Conservation (phyloP, 2,888 invertebrate genomes). For the Ochropleura plecta region DNA sequence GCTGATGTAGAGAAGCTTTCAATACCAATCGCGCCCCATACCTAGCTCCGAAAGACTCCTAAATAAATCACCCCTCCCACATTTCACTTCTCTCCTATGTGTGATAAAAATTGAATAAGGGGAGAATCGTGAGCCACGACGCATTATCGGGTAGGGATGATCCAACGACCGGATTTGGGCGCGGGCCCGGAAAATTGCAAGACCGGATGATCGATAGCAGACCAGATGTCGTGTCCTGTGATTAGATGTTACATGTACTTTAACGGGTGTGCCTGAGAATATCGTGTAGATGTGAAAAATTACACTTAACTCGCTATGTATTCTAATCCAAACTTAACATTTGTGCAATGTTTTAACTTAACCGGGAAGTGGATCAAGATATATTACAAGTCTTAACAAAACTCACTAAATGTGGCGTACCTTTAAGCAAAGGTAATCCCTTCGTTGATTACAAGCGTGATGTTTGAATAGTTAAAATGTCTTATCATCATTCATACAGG, state of each 20-base stretch:
- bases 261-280: constrained; percentile 1
- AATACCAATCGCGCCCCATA: constrained; percentile 36
- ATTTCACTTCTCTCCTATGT: constrained; percentile 46
- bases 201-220: constrained; percentile 81
- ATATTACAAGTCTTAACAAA: neutral
- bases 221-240: constrained; percentile 78
- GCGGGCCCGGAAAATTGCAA: constrained; percentile 78
- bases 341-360: too few relatives aligned
- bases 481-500: too few relatives aligned
- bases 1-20: constrained; percentile 38
- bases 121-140: constrained; percentile 71
- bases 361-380: too few relatives aligned
- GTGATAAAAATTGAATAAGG: constrained; percentile 67
- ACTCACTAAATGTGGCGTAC: neutral
- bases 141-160: constrained; percentile 80
- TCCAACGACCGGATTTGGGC: constrained; percentile 79
- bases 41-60: constrained; percentile 20
- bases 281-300: neutral
- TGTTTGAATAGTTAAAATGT: neutral
- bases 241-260: constrained; percentile 68
- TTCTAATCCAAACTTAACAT: too few relatives aligned
- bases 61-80: constrained; percentile 46
- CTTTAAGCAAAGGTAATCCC: neutral
- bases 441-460: neutral
- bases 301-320: too few relatives aligned